These are phyloP conservation scores for Patella depressa DNA, from an alignment of 2,888 invertebrate species.

Conservation along the genomic window DNA sequence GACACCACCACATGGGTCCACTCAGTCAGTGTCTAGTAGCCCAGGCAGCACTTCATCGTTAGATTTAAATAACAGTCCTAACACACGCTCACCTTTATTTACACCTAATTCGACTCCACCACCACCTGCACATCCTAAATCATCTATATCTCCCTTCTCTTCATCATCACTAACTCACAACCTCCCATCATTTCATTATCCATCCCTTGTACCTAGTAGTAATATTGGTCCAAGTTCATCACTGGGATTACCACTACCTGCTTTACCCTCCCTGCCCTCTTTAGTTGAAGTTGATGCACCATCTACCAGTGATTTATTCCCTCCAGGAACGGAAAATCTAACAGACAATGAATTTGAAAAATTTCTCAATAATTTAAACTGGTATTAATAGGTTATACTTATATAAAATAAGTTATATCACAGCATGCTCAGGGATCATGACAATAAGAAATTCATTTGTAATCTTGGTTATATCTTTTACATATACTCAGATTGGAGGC, in stretches of 20 bases:
- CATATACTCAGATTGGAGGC: no score
- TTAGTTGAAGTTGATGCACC: slow-evolving; percentile 26
- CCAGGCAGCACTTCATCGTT: slow-evolving; percentile 32
- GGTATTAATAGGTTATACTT: slow-evolving; percentile 26
- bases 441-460: no score
- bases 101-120: slow-evolving; percentile 33
- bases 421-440: no score
- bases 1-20: slow-evolving; percentile 29
- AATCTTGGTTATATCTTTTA: no score
- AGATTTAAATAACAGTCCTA: slow-evolving; percentile 37
- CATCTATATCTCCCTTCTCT: slow-evolving; percentile 32
- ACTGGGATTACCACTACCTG: slow-evolving; percentile 21
- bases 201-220: slow-evolving; percentile 4
- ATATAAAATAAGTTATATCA: no score
- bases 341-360: slow-evolving; percentile 60
- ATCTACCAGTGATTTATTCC: slow-evolving; percentile 18
- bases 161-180: slow-evolving; percentile 18
- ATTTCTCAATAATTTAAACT: slow-evolving; percentile 54
- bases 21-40: slow-evolving; percentile 32
- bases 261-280: slow-evolving; percentile 32
- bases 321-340: slow-evolving; percentile 33
- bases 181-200: background rate
- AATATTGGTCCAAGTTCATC: background rate
- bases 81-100: slow-evolving; percentile 37
- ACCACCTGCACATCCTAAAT: slow-evolving; percentile 19